Evolutionary conservation across 2,797 vertebrate genomes (phyloP), one percentile per base, ranked within the genome.

Genomic region (Lophius americanus): DNA sequence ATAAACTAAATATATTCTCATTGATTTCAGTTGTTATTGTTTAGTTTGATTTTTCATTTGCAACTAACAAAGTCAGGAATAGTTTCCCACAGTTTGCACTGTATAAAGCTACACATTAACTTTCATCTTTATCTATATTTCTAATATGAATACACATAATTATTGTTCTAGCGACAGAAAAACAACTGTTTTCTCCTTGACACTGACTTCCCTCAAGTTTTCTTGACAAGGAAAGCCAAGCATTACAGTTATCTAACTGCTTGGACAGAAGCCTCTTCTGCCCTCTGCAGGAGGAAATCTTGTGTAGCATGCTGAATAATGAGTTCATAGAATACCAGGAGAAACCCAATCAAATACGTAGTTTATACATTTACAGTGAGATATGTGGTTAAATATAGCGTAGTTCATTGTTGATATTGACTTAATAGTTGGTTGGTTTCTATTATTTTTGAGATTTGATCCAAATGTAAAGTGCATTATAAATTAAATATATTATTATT

Each of bases 211-310:
- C 48, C 3, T 8, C 37, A n/a, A 48, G n/a, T 55, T 46, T 61
- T 63, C 51, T 64, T n/a, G 33, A 13, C 8, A 49, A 23, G 23
- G 23, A 23, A 23, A 23, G 23, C 23, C 23, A 23, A 23, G 23
- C 23, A 23, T 23, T 23, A 39, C 5, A 8, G 6, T 46, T 52
- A 7, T 39, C 1, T 32, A 4, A 47, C 37, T 58, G 32, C 13
- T 54, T 55, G 0, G 43, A 4, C 54, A 57, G 11, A 14, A 48
- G 13, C 13, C 14, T 67, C 36, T 73, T 60, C 75, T 78, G 75
- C 76, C 63, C 75, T 62, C 84, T 70, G 56, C 50, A n/a, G 84
- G 73, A 52, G 38, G 5, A 66, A 63, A 60, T 2, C 5, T 54
- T 2, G 2, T n/a, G 51, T 1, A 6, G 48, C 32, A 14, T 49